Evolutionary conservation across 2,888 invertebrate genomes (phyloP).

Genomic region (Furcula furcula): DNA sequence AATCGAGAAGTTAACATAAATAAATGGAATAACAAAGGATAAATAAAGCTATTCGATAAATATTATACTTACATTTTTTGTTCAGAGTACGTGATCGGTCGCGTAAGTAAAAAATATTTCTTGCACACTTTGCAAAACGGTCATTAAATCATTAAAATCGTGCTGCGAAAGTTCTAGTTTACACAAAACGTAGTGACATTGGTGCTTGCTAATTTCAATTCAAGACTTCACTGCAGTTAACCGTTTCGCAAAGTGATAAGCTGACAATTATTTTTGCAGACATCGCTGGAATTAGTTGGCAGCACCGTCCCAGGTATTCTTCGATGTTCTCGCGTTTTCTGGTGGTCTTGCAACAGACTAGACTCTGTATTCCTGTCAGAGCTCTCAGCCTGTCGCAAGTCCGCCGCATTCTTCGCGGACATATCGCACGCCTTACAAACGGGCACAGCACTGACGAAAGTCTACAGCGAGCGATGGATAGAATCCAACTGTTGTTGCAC

Average conservation of each 20-base stretch:
- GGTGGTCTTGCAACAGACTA: slow-evolving; percentile 60
- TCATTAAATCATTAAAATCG: slow-evolving; percentile 15
- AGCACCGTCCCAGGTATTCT: slow-evolving; percentile 32
- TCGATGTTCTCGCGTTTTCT: slow-evolving; percentile 24
- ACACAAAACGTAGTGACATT: background rate
- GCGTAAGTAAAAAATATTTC: slow-evolving; percentile 34
- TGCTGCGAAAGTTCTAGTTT: slow-evolving; percentile 1
- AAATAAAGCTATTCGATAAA: too few relatives aligned
- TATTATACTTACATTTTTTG: too few relatives aligned
- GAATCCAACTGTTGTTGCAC: slow-evolving; percentile 71
- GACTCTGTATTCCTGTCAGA: slow-evolving; percentile 60
- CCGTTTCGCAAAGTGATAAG: slow-evolving; percentile 30
- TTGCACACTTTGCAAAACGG: slow-evolving; percentile 37
- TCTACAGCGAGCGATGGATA: slow-evolving; percentile 73
- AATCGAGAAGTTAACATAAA: too few relatives aligned
- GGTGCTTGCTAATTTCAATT: background rate
- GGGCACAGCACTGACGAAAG: slow-evolving; percentile 44
- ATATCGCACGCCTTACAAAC: slow-evolving; percentile 47
- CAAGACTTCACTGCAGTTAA: slow-evolving; percentile 9
- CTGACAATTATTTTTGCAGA: slow-evolving; percentile 44
- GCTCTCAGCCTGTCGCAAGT: slow-evolving; percentile 55
- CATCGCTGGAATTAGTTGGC: slow-evolving; percentile 29
- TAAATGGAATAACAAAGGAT: too few relatives aligned
- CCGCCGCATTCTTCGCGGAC: slow-evolving; percentile 49
- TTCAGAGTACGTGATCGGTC: slow-evolving; percentile 19